Evolutionary conservation across 1,140 invertebrate species (phyloP).

Genomic region (Papilio xuthus): DNA sequence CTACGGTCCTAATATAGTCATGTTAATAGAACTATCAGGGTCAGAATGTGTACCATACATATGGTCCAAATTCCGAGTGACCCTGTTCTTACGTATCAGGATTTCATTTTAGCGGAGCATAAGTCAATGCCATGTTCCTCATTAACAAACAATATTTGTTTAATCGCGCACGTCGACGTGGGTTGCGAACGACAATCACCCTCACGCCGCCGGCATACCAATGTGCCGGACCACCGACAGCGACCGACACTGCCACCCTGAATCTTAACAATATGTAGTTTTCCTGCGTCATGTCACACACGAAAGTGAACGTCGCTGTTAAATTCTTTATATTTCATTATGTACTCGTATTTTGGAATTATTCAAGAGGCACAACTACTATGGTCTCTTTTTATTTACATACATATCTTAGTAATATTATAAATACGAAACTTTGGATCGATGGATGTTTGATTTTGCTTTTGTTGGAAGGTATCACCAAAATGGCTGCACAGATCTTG

Average conservation of each 20-base stretch:
- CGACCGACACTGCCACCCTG: conserved; percentile 45
- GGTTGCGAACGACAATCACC: conserved; percentile 51
- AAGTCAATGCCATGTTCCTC: conserved; percentile 36
- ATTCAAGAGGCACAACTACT: background rate
- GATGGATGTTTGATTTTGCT: no score
- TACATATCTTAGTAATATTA: no score
- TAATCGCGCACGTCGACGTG: conserved; percentile 52
- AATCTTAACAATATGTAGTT: conserved; percentile 55
- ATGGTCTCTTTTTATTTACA: background rate
- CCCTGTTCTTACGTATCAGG: background rate
- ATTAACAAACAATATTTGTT: conserved; percentile 57
- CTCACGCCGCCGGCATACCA: conserved; percentile 53
- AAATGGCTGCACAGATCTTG: no score
- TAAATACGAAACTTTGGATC: no score
- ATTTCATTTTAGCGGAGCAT: background rate
- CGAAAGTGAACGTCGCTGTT: conserved; percentile 35
- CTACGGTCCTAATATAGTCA: no score
- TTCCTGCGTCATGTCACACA: conserved; percentile 41
- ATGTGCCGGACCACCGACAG: conserved; percentile 62
- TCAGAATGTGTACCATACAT: no score
- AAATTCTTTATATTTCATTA: background rate
- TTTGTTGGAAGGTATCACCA: no score
- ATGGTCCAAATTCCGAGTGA: background rate
- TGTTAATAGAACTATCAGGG: background rate
- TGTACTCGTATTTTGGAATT: background rate